Base-by-base conservation (phyloP, 2,888 invertebrate species). In the Galerucella pusilla region DNA sequence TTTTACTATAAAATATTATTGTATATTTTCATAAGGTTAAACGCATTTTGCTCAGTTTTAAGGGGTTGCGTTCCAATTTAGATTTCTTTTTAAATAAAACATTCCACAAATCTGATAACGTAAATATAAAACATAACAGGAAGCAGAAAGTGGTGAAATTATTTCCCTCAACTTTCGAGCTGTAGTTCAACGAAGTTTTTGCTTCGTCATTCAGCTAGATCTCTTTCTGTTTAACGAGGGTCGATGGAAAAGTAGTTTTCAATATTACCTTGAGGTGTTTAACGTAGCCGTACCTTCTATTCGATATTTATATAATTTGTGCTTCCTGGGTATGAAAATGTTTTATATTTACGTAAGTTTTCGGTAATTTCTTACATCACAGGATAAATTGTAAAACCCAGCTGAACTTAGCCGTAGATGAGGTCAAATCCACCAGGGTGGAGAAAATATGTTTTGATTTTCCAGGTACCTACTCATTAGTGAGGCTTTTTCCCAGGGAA, bases 41-140 rank as follows among this genome's bases (percentile, higher is more conserved):
- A 57, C 20, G 9, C 10, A 57, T 16, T 57, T 16, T 20, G 16
- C 10, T 10, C 16, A n/a, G 16, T 57, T 16, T 20, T 3, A 57
- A 14, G 14, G 12, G 10, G 12, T 49, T 49, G 49, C 14, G 11
- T 49, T 14, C 12, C 12, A 49, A 11, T 49, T 46, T 46, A 6
- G 4, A 46, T 46, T 46, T 49, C n/a, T 35, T 35, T 14, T 42
- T n/a, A 10, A 2, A 63, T 63, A 9, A 42, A 63, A 63, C 63
- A 63, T 63, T 63, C 63, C 63, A 42, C 35, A 42, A 63, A 63
- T 63, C 35, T 63, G 1, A 12, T 42, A 35, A 42, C 10, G 11
- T 42, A 63, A 42, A 63, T 63, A 63, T 63, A 63, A 63, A 63
- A 63, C 63, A 63, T 16, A 57, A 57, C 57, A 20, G 20, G 57